Percentiles rank a stretch among this genome's conserved stretches.
These are phyloP conservation scores for Drosophila demipolita DNA, from an alignment of 2,888 invertebrate species.

Conservation along the genomic window DNA sequence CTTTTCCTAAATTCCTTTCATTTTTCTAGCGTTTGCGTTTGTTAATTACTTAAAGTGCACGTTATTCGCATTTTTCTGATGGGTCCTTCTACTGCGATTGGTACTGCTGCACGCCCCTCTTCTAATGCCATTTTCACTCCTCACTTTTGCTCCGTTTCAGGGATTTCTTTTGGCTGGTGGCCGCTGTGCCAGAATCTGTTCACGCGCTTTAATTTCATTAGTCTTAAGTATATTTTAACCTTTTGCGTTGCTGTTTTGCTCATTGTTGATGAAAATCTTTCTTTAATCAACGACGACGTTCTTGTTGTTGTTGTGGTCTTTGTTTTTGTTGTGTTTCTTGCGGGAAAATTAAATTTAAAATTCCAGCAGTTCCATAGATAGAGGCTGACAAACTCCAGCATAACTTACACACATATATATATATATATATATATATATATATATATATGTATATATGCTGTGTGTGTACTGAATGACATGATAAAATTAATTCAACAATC, in stretches of 20 bases:
- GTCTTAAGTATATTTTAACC: conserved; percentile 56
- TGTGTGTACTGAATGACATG: conserved; percentile 28
- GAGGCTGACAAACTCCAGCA: conserved; percentile 31
- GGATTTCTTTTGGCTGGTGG: conserved; percentile 19
- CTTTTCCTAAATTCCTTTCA: neutral
- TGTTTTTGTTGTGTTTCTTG: conserved; percentile 5
- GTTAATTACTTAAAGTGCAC: conserved; percentile 76
- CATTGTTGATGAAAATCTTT: conserved; percentile 20
- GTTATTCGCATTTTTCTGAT: conserved; percentile 29
- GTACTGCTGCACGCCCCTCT: neutral
- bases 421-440: neutral
- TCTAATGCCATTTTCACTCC: neutral
- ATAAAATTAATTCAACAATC: conserved; percentile 54
- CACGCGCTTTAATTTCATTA: conserved; percentile 73
- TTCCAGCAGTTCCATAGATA: conserved; percentile 43
- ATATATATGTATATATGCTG: neutral
- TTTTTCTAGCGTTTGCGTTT: conserved; percentile 10
- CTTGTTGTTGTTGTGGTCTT: conserved; percentile 1
- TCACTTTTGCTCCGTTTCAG: conserved; percentile 1
- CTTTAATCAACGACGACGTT: conserved; percentile 16
- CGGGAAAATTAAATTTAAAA: conserved; percentile 70
- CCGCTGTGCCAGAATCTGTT: conserved; percentile 45
- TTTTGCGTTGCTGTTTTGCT: conserved; percentile 20
- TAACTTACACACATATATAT: neutral
- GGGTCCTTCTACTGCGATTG: neutral